Base-by-base conservation (phyloP, 1,140 invertebrate genomes). In the Lasioglossum baleicum region DNA sequence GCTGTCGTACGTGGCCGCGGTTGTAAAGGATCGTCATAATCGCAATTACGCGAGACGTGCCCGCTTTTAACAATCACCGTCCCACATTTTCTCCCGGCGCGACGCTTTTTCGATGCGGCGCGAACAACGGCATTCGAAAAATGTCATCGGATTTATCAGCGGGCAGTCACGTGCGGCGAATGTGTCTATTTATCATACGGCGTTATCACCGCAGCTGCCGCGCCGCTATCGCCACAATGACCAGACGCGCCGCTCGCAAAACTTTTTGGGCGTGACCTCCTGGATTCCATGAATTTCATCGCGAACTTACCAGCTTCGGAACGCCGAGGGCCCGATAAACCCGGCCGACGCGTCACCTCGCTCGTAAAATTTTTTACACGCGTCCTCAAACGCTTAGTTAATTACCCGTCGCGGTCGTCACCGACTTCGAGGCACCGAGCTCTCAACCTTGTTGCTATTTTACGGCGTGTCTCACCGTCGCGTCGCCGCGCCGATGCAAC, bases 151-250 rank as follows among this genome's bases (percentile, higher is more conserved):
- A 71, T 76, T 64, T 68, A 58, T 72, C 70, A 68, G 63, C 64
- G 65, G 61, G 61, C 78, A 69, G 78, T 83, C 82, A 76, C 72
- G 68, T 81, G 77, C 53, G 31, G 31, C 68, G 53, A 82, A 72
- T 66, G 51, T 60, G 63, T 31, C 75, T 70, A 77, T 81, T 83
- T 75, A 81, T 83, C 67, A 71, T 70, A 64, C 61, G 26, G 26
- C 51, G 56, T 56, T 83, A 83, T 81, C 82, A 66, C n/a, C 61
- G 60, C 78, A 75, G 73, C 78, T 75, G 82, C 42, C 56, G 71
- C 60, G 51, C 51, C 53, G 48, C 51, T 81, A 83, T 75, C 82
- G 31, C 42, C 35, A 35, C 22, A 40, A 84, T 80, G 60, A 26
- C 26, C 20, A 56, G 71, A 79, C 44, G 70, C 35, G 8, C 61